Evolutionary conservation across 2,797 vertebrate genomes (phyloP), one percentile per base, ranked within the genome.

Genomic region (Periophthalmus magnuspinnatus): DNA sequence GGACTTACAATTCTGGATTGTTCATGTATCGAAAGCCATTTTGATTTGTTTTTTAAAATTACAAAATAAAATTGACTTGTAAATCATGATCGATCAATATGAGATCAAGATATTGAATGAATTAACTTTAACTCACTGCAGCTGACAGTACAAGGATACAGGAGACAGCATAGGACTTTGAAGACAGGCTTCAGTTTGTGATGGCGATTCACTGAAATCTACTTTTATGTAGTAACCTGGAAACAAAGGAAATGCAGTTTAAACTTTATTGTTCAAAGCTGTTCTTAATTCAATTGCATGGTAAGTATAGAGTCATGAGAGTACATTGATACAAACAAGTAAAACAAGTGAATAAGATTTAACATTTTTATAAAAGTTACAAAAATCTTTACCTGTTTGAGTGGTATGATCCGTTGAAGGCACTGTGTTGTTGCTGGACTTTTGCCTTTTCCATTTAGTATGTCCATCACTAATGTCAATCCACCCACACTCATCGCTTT

Each of bases 101-200:
- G 48, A 19, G 13, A 45, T 16, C 13, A 45, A 45, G 13, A 14
- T 14, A 45, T 10, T 34, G 6, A 8, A 34, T 34, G 8, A 33
- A 9, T 24, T 5, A 6, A 34, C 16, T 59, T 11, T 62, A 5
- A 74, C 92, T 91, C 73, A 94, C 93, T 81, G 69, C 62, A 94
- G 83, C 75, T 93, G 90, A 79, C 93, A 94, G 85, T 90, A 94
- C 50, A 82, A 83, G 8, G 93, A 93, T 14, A 87, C 87, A 6
- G 88, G 74, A 3, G 88, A 65, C 8, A 94, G 88, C 9, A 19
- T 16, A 13, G 92, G 91, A 64, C 93, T 93, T 69, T 86, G 83
- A 6, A 94, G 89, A 68, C 70, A 65, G 34, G 90, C 87, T 65
- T 91, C 84, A 5, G 34, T 82, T 55, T 67, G 68, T 57, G 68